Evolutionary conservation across 2,888 invertebrate species (phyloP).

Genomic region (Thelaira solivaga): DNA sequence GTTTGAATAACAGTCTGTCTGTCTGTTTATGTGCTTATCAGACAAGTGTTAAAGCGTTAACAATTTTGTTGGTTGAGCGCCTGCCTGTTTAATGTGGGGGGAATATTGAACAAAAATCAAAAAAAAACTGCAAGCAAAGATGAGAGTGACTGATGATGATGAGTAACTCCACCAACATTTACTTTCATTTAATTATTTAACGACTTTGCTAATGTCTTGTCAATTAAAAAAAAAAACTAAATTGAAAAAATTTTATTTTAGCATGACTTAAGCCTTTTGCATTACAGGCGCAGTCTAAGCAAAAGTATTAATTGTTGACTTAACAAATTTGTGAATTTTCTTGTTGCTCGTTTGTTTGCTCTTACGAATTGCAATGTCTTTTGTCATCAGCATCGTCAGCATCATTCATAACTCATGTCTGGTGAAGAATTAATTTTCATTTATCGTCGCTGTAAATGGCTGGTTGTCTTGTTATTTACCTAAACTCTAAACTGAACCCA

Average conservation of each 20-base stretch:
- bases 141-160: conserved; percentile 25
- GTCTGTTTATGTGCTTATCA: no score
- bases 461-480: conserved; percentile 27
- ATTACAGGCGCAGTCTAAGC: not conserved
- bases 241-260: not conserved
- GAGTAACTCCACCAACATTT: conserved; percentile 54
- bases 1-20: conserved; percentile 12
- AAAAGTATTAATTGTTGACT: conserved; percentile 48
- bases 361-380: conserved; percentile 45
- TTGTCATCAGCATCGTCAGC: conserved; percentile 55
- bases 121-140: not conserved
- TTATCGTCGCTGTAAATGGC: conserved; percentile 1
- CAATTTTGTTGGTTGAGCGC: conserved; percentile 31
- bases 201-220: conserved; percentile 52
- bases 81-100: conserved; percentile 20
- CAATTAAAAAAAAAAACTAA: not conserved
- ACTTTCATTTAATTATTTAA: conserved; percentile 60
- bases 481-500: conserved; percentile 33
- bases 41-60: conserved; percentile 53
- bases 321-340: conserved; percentile 59
- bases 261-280: conserved; percentile 34
- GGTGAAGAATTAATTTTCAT: conserved; percentile 36
- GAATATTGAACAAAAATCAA: not conserved
- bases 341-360: conserved; percentile 17
- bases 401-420: conserved; percentile 37